Conservation (phyloP, 2,888 invertebrate species). For the Pecten maximus region DNA sequence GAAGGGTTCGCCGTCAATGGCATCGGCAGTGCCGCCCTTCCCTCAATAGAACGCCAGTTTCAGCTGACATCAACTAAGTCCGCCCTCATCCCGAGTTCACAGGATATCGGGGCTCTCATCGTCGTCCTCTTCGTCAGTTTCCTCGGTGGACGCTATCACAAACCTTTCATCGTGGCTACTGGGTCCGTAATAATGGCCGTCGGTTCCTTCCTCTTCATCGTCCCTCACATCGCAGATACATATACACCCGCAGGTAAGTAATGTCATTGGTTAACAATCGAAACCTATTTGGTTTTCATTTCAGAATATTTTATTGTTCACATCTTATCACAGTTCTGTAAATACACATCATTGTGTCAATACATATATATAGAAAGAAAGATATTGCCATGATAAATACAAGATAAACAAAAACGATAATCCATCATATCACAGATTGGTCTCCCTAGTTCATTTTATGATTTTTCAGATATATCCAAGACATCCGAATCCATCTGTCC, state of each 20-base stretch:
- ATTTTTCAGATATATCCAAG: not conserved
- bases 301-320: too few relatives aligned
- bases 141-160: conserved; percentile 65
- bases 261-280: too few relatives aligned
- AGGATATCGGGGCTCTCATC: conserved; percentile 66
- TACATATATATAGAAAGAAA: too few relatives aligned
- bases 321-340: too few relatives aligned
- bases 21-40: conserved; percentile 66
- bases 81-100: conserved; percentile 61
- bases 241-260: conserved; percentile 58
- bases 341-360: too few relatives aligned
- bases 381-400: too few relatives aligned
- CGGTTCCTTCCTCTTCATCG: conserved; percentile 68
- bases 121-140: conserved; percentile 68
- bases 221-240: conserved; percentile 64
- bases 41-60: conserved; percentile 69
- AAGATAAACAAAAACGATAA: too few relatives aligned
- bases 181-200: conserved; percentile 68
- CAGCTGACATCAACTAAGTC: conserved; percentile 64
- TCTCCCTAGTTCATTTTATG: not conserved
- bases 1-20: conserved; percentile 72
- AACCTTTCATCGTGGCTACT: conserved; percentile 63
- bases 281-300: too few relatives aligned
- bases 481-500: not conserved
- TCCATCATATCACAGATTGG: too few relatives aligned